Evolutionary conservation across 2,888 invertebrate species (phyloP), one percentile per base, ranked within the genome.

Genomic region (Drosophila planitibia): DNA sequence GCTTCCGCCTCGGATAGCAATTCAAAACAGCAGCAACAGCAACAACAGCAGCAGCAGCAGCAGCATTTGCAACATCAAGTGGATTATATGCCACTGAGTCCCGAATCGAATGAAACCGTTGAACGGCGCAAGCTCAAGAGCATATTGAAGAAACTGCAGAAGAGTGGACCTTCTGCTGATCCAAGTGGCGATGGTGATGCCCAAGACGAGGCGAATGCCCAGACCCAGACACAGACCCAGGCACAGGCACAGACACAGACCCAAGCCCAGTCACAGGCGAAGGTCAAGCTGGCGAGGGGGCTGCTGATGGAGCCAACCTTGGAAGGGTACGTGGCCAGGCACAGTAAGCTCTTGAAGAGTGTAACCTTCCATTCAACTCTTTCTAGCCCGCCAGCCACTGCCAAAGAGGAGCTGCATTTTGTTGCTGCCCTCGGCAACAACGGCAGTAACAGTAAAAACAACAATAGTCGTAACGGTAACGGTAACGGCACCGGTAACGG

Each of bases 321-420:
- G 85, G 97, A 97, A 94, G 97, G 97, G 72, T 98, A 97, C 94
- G 97, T 97, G 70, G 97, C 97, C 61, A 95, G 97, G 91, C 97
- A 97, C 94, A 96, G 97, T 78, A 97, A 97, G 93, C 95, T 97
- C 92, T 95, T 97, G 61, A 98, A 97, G 94, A 97, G 97, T 93
- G 97, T 97, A 78, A 97, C 97, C 74, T 97, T 97, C 94, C 97
- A 97, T 94, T 96, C 97, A 92, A 97, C 97, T 64, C 94, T 97
- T 91, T 96, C 96, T 82, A 97, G 97, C 89, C 97, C 97, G 74
- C 97, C 97, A 74, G 92, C 93, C 74, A 95, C 95, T 91, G 94
- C 90, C 80, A 91, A 89, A 72, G 81, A 80, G 72, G 82, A 84
- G 78, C 78, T 74, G 54, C 77, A 64, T 55, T 70, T 62, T 57